These are phyloP conservation scores for Mellivora capensis DNA, from an alignment of 2,113 vertebrate species.

Conservation along the genomic window DNA sequence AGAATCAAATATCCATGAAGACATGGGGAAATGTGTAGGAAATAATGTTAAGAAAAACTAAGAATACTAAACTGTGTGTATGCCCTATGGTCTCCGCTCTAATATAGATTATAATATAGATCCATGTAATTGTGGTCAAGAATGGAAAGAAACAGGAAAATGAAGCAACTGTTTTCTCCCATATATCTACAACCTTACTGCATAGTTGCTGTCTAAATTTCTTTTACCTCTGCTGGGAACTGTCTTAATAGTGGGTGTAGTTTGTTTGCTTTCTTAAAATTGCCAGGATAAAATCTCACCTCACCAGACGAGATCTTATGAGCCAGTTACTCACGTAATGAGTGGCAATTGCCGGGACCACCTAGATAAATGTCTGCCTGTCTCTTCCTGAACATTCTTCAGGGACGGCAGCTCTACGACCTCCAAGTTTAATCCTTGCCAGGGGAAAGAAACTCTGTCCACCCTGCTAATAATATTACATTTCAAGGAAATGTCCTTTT, in stretches of 20 bases:
- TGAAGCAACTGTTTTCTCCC: neutral
- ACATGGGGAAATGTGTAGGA: neutral
- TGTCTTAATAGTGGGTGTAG: slow-evolving; percentile 11
- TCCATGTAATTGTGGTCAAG: neutral
- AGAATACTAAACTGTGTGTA: neutral
- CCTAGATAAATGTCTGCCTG: neutral
- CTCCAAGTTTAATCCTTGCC: neutral
- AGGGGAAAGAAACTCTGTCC: neutral
- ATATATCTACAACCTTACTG: neutral
- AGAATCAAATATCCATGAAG: slow-evolving; percentile 9
- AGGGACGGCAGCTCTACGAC: neutral
- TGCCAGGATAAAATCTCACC: slow-evolving; percentile 14
- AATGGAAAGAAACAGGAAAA: neutral
- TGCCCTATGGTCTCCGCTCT: neutral
- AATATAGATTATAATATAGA: neutral
- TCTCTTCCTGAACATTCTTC: neutral
- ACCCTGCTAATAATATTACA: neutral
- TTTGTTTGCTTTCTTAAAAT: slow-evolving; percentile 24
- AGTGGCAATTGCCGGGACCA: neutral
- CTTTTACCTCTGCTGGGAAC: slow-evolving; percentile 10
- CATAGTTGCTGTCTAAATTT: neutral
- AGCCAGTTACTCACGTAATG: neutral
- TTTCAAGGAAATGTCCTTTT: neutral
- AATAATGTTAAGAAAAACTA: neutral
- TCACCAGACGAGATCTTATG: neutral